Base-by-base conservation (phyloP, 2,888 invertebrate genomes). In the Uropetala carovei region DNA sequence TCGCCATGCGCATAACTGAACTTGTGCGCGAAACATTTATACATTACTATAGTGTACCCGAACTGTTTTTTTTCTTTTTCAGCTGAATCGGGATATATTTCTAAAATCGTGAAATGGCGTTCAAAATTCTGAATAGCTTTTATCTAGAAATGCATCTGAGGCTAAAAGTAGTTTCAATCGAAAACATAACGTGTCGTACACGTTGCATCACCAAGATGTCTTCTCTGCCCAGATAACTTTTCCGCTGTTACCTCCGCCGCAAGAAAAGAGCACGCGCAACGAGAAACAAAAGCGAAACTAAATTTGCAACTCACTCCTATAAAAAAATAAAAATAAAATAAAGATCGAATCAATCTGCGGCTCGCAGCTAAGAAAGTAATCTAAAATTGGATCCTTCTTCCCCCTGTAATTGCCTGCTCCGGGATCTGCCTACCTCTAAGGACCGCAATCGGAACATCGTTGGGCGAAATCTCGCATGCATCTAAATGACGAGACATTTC, bases 401-500 rank as follows among this genome's bases (percentile, higher is more conserved):
- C 18, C 18, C 22, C 75, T 27, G 14, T 75, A 75, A 75, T 75
- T 75, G 75, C 27, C 27, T 0, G 22, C 27, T 43, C 43, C 5
- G 43, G 43, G 43, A 43, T 43, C 43, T 68, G 68, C 22, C 68
- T 68, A 75, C 75, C 75, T 27, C 22, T 68, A n/a, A 11, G 68
- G 10, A 75, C 27, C 75, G 75, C 75, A 75, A 27, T 22, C 75
- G 75, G 27, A 43, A 43, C 1, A 43, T 43, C 43, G 43, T 3
- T n/a, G 5, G 43, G 43, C 22, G 75, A 75, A 75, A 75, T 75
- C 68, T 68, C 68, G 68, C 68, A n/a, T 68, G 68, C 18, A 68
- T 68, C 75, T 75, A 27, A 27, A 75, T 75, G 75, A 75, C 68
- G 68, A 68, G 68, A 68, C 75, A 75, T 75, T 75, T 75, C 75